A percentile compares a stretch with the other conserved stretches of the same genome.
phyloP scores from a whole-genome alignment of 1,140 invertebrate genomes.

The Schlechtendalia chinensis region DNA sequence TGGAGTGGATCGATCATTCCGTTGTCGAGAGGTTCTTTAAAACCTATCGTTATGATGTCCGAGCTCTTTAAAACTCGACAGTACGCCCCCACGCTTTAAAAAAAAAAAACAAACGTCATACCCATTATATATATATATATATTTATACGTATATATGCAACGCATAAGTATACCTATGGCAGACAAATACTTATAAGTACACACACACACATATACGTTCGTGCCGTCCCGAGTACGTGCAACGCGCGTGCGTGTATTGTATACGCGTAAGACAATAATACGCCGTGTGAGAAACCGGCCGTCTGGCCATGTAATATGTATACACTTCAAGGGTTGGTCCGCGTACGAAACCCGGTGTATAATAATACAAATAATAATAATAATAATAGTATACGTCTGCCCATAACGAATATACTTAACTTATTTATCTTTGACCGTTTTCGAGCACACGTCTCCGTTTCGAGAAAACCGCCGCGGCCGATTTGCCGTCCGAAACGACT shows the following conservation, averaged over 20 bases:
- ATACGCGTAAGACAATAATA: conserved; percentile 11
- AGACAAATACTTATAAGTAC: not conserved
- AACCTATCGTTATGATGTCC: conserved; percentile 35
- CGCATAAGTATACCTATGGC: not conserved
- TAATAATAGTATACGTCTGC: too few species aligned
- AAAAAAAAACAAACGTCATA: conserved; percentile 15
- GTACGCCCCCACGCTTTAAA: conserved; percentile 34
- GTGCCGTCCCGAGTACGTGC: not conserved
- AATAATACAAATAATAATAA: not conserved
- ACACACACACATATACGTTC: not conserved
- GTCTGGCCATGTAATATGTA: not conserved
- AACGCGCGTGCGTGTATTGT: not conserved
- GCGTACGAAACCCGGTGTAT: too few species aligned
- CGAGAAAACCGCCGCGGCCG: not conserved
- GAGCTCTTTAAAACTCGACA: conserved; percentile 35
- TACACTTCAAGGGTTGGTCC: not conserved
- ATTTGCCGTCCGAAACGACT: not conserved
- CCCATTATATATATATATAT: too few species aligned
- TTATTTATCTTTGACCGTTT: not conserved
- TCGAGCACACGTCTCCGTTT: too few species aligned
- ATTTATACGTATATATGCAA: not conserved
- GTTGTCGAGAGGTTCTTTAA: conserved; percentile 33
- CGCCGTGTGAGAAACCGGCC: conserved; percentile 14
- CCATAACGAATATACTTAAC: too few species aligned
- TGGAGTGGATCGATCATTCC: conserved; percentile 45